Conservation (phyloP, 1,140 invertebrate species). For the Ladona fulva region DNA sequence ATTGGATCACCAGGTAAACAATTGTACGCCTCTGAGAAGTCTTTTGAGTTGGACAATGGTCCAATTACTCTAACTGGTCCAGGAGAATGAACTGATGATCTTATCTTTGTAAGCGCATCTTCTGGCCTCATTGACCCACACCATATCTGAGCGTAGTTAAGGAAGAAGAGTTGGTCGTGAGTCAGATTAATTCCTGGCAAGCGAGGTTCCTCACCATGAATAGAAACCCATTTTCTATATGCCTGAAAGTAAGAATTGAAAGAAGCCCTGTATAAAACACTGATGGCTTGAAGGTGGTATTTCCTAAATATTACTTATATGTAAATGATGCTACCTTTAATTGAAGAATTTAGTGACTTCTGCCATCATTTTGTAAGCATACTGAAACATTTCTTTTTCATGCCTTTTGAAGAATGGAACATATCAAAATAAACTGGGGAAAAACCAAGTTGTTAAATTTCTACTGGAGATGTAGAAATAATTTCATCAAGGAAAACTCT, state of each 20-base stretch:
- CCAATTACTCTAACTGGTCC: constrained; percentile 85
- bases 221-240: constrained; percentile 66
- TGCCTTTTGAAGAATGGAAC: too few relatives aligned
- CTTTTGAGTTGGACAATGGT: constrained; percentile 83
- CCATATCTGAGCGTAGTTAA: constrained; percentile 92
- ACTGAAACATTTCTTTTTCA: too few relatives aligned
- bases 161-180: constrained; percentile 79
- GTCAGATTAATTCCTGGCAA: constrained; percentile 73
- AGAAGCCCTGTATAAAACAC: not conserved
- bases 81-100: constrained; percentile 91
- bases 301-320: too few relatives aligned
- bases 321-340: too few relatives aligned
- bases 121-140: constrained; percentile 94
- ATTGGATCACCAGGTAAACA: constrained; percentile 73
- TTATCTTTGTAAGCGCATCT: constrained; percentile 86
- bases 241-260: constrained; percentile 42
- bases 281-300: too few relatives aligned
- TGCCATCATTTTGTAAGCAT: too few relatives aligned
- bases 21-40: constrained; percentile 75
- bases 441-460: too few relatives aligned
- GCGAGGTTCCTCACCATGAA: constrained; percentile 57
- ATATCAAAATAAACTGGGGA: too few relatives aligned
- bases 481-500: too few relatives aligned
- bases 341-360: too few relatives aligned
- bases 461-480: too few relatives aligned